Evolutionary conservation across 2,113 vertebrate genomes (phyloP), one percentile per base, ranked within the genome.

Genomic region (Gymnogyps californianus): DNA sequence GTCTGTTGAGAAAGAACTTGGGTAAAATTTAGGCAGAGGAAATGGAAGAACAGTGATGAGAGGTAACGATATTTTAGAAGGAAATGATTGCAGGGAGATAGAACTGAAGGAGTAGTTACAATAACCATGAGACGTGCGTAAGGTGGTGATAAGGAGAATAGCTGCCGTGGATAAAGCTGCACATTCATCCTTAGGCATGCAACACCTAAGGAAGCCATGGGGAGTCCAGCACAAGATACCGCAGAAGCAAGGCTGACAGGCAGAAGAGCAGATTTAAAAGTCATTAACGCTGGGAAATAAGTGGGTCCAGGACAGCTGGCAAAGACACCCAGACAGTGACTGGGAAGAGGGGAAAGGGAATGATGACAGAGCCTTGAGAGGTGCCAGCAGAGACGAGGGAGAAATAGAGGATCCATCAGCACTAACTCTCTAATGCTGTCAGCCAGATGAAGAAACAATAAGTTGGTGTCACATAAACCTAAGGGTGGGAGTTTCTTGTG

Each of bases 381-480:
- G 54, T 82, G 83, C 64, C 52, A 82, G 72, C 62, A 88, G 75
- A 91, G 64, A 38, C 0, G 1, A 47, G 62, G 42, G 22, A 84
- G 84, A 82, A 96, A 65, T 16, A 93, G 55, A 42, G 58, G 42
- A 87, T 90, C 69, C 64, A 91, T 95, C 85, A 96, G 65, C 59
- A 52, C 59, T 95, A 89, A 54, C 28, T 85, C 76, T 44, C 71
- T 52, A 69, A 59, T 79, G 42, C 78, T 94, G 90, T 94, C 95
- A 97, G 69, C 57, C 71, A 91, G 81, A 46, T 70, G 85, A 96
- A 87, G 91, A 85, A 93, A 79, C 67, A 84, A 42, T 79, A 77
- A 90, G 61, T 24, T 89, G 71, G 49, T 92, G 95, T 95, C 91
- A 88, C 83, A 96, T 54, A 96, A 93, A 93, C 89, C 69, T 57